Base-by-base conservation (phyloP, 2,113 vertebrate species). In the Electrona antarctica region DNA sequence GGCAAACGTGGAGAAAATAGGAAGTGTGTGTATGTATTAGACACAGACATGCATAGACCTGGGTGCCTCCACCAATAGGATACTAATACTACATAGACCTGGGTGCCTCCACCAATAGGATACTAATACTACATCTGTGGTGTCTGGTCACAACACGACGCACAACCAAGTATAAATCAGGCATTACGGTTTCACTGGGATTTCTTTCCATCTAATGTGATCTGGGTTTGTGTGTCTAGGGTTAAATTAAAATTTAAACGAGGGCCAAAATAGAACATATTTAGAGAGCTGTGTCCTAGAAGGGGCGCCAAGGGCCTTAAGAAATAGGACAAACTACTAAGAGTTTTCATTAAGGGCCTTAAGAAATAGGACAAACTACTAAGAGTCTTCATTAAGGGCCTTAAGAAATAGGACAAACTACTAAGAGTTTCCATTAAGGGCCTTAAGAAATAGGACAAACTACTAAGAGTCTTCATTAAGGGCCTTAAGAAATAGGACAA, bases 261-360 rank as follows among this genome's bases (percentile, higher is more conserved):
- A 81, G 77, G 85, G 71, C 49, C 74, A 74, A 29, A 41, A 47
- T 64, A 55, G 3, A 71, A 60, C 45, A 73, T 77, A 79, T 86
- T 83, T 76, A 56, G 78, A 71, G 58, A 51, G 51, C 46, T 68
- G 68, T 78, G 67, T 81, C 66, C 64, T 60, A 46, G 9, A 48
- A 72, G 70, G 49, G 33, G 58, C 77, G 73, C 61, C 70, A 77
- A 66, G 58, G 45, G 61, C 61, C 72, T 51, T 28, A 59, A 69
- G 79, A 89, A 88, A 60, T 84, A 80, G 81, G 82, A 69, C 84
- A 79, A 11, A 60, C 63, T 51, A 67, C 72, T 9, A 82, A 59
- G 55, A 81, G 77, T 71, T 47, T 64, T 67, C 54, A 41, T 3
- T 33, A 77, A 66, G 58, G 45, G 61, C 61, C 72, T 51, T 28